phyloP scores from a whole-genome alignment of 1,140 invertebrate genomes.

The Sinella curviseta region DNA sequence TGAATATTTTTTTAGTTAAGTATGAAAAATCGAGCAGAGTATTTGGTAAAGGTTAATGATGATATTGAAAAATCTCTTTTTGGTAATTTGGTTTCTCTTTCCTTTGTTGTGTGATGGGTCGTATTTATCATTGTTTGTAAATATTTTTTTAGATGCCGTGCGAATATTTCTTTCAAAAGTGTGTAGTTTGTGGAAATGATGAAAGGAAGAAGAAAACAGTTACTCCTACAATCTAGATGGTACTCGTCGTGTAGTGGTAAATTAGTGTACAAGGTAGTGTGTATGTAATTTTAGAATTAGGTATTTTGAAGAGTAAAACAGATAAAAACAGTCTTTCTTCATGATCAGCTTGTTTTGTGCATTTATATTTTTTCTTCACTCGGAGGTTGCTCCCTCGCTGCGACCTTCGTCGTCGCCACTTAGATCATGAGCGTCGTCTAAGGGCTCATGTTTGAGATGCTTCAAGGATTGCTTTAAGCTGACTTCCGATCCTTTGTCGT shows the following conservation, averaged over 20 bases:
- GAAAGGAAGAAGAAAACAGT: too few relatives aligned
- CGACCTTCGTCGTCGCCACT: slow-evolving; percentile 13
- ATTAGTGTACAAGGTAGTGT: not conserved
- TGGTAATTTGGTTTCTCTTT: not conserved
- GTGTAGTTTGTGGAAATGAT: too few relatives aligned
- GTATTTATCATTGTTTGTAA: not conserved
- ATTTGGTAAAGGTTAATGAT: not conserved
- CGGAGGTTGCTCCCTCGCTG: not conserved
- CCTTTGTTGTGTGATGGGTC: not conserved
- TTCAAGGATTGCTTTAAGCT: slow-evolving; percentile 16
- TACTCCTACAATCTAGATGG: too few relatives aligned
- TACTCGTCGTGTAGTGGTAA: too few relatives aligned
- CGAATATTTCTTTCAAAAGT: too few relatives aligned
- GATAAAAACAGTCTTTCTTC: slow-evolving; percentile 18
- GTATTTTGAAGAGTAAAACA: slow-evolving; percentile 21
- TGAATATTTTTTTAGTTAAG: not conserved
- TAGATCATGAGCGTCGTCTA: not conserved
- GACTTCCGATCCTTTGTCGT: slow-evolving; percentile 2
- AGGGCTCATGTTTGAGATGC: not conserved
- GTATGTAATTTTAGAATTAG: not conserved
- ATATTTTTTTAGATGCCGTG: too few relatives aligned
- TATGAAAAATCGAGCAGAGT: not conserved
- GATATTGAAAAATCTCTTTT: not conserved
- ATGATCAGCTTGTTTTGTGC: not conserved
- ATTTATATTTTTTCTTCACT: not conserved